These are phyloP conservation scores for Sebastes schlegelii DNA, from an alignment of 2,113 vertebrate genomes.

Conservation along the genomic window DNA sequence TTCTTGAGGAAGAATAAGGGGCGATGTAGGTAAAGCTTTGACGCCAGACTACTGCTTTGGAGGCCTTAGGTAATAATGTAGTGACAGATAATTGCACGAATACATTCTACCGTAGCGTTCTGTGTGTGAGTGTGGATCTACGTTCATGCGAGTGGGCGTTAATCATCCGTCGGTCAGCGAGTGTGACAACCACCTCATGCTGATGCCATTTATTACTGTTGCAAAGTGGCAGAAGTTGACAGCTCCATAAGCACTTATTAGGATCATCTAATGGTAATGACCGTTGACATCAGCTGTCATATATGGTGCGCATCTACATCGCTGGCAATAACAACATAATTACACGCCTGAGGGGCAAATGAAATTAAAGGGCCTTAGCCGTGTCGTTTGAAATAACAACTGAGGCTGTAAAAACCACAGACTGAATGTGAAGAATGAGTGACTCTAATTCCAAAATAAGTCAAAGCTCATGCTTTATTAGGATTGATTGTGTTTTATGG, in stretches of 20 bases:
- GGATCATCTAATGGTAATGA: conserved; percentile 38
- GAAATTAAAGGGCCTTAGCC: conserved; percentile 41
- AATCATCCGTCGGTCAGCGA: not conserved
- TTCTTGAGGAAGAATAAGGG: not conserved
- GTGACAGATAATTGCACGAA: no score
- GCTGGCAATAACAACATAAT: conserved; percentile 43
- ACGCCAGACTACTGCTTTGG: not conserved
- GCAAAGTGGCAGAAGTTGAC: conserved; percentile 30
- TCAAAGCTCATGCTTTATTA: not conserved
- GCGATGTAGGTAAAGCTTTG: no score
- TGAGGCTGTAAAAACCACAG: conserved; percentile 7
- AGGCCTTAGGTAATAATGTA: not conserved
- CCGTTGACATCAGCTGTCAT: conserved; percentile 57
- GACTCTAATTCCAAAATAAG: not conserved
- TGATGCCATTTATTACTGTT: not conserved
- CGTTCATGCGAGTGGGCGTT: not conserved
- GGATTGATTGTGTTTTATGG: not conserved
- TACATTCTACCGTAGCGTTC: not conserved
- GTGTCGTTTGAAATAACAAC: conserved; percentile 28
- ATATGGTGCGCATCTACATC: conserved; percentile 48
- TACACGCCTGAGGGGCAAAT: conserved; percentile 46
- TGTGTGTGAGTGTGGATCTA: not conserved
- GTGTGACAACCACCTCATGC: not conserved
- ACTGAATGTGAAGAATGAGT: not conserved
- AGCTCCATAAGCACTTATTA: conserved; percentile 34